phyloP scores from a whole-genome alignment of 2,113 vertebrate genomes.

The Lepus timidus region DNA sequence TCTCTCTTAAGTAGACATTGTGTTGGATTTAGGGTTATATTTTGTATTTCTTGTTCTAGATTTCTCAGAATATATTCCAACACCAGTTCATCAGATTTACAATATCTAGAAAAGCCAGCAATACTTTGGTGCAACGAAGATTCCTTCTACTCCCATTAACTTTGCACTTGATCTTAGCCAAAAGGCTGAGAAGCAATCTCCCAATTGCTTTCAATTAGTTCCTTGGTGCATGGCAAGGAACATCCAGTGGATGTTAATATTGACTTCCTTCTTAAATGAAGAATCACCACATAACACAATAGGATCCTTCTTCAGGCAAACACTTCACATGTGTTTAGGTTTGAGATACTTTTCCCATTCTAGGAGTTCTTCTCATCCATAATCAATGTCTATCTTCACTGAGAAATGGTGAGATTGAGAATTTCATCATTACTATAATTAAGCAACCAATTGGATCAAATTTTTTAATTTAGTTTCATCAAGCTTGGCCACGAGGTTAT shows the following conservation, averaged over 20 bases:
- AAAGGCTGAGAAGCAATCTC: too few species aligned
- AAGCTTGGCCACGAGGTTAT: neutral
- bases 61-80: neutral
- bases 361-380: neutral
- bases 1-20: neutral
- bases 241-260: too few species aligned
- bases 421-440: neutral
- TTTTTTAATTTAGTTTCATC: neutral
- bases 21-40: neutral
- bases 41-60: neutral
- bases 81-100: neutral
- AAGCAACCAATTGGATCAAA: neutral
- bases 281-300: neutral
- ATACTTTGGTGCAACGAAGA: neutral
- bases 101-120: neutral
- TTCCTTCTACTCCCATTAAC: neutral
- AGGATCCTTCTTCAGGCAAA: neutral
- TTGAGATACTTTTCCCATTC: neutral
- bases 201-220: neutral
- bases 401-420: neutral
- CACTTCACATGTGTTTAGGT: neutral
- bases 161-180: too few species aligned
- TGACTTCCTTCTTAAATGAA: neutral
- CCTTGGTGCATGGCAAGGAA: neutral
- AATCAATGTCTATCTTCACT: neutral